Conservation (phyloP, 2,888 invertebrate genomes). For the Ephialtes manifestator region DNA sequence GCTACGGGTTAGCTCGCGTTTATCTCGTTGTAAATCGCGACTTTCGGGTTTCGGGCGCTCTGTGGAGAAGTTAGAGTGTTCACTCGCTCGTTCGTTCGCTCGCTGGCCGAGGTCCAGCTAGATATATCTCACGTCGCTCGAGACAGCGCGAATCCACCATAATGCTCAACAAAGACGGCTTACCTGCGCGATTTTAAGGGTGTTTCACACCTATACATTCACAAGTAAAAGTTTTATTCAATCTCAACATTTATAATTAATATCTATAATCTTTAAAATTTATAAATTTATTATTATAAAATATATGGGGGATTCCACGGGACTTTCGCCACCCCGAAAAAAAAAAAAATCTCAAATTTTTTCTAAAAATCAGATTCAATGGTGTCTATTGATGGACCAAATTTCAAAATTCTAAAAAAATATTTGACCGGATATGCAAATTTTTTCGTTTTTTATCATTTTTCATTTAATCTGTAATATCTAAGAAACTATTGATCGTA, state of each 20-base stretch:
- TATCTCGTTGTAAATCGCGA: slow-evolving; percentile 62
- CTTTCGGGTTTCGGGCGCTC: slow-evolving; percentile 24
- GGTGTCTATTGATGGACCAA: no score
- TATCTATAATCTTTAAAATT: no score
- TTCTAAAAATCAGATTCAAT: no score
- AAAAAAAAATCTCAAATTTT: no score
- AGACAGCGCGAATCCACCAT: background rate
- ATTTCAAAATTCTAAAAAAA: no score
- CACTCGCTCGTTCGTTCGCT: background rate
- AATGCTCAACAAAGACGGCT: background rate
- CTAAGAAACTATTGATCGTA: no score
- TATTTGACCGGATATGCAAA: no score
- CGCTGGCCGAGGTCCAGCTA: slow-evolving; percentile 55
- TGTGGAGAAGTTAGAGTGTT: slow-evolving; percentile 1
- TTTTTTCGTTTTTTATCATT: no score
- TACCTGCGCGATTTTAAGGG: slow-evolving; percentile 17
- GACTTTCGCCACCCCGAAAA: no score
- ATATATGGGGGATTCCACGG: no score
- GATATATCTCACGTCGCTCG: slow-evolving; percentile 11
- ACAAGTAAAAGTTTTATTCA: background rate
- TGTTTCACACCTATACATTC: background rate
- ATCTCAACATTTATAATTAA: background rate
- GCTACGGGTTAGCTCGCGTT: slow-evolving; percentile 38
- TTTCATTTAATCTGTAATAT: no score
- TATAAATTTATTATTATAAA: no score